A percentile compares a stretch with the other conserved stretches of the same genome.
These are phyloP conservation scores for Anoplopoma fimbria DNA, from an alignment of 2,113 vertebrate genomes.

Conservation along the genomic window DNA sequence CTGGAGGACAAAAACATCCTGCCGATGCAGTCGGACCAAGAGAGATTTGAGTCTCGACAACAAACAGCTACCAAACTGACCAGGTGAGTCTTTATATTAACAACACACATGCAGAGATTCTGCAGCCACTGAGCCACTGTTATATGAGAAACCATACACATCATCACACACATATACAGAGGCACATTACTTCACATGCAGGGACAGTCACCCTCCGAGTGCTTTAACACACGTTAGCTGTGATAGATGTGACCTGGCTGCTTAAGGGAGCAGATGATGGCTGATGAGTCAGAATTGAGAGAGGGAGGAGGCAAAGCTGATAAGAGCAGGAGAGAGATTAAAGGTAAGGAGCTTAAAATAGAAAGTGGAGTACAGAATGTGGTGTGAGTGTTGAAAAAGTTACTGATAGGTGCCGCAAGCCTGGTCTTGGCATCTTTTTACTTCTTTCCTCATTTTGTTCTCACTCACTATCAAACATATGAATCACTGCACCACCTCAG, in stretches of 20 bases:
- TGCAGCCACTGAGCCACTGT: not conserved
- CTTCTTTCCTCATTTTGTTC: too few species aligned
- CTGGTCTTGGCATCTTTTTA: not conserved
- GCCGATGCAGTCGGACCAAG: constrained; percentile 93
- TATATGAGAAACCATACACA: not conserved
- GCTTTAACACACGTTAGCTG: not conserved
- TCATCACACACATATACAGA: too few species aligned
- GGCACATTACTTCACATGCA: too few species aligned
- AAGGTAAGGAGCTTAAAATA: not conserved
- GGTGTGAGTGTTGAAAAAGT: not conserved
- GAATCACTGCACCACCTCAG: not conserved
- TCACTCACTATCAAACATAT: not conserved
- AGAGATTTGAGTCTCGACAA: constrained; percentile 91
- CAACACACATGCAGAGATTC: not conserved
- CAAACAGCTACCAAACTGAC: constrained; percentile 98
- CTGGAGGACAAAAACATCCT: constrained; percentile 99
- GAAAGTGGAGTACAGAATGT: not conserved
- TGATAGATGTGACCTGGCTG: constrained; percentile 25
- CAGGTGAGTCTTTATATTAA: constrained; percentile 80
- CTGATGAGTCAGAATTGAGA: constrained; percentile 23
- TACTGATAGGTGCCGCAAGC: not conserved
- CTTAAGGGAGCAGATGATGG: constrained; percentile 33
- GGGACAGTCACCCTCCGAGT: constrained; percentile 14
- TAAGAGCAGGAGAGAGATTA: not conserved
- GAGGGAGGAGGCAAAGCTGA: not conserved